Base-by-base conservation (phyloP, 2,888 invertebrate species). In the Phrixothrix hirtus region DNA sequence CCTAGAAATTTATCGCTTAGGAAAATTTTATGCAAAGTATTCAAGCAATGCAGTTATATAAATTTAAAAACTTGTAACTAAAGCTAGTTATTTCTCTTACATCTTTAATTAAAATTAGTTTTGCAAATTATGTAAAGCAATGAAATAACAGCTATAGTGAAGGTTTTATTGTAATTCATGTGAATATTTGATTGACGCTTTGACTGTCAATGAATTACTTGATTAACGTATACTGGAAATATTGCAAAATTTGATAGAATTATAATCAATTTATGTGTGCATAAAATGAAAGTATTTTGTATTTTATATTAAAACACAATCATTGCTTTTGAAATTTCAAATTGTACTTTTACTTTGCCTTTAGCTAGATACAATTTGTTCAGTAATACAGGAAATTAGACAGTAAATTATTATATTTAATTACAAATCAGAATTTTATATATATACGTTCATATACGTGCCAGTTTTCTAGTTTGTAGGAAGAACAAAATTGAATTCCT, bases 141-240 rank as follows among this genome's bases (percentile, higher is more conserved):
- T 44, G 44, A 45, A 46, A 45, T 39, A 45, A 34, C 38, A 39
- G 36, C 35, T 27, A 15, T 14, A 26, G 39, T 26, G 16, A 32
- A 17, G n/a, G 34, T 39, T 37, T 37, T 37, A 38, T 37, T 26
- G 27, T 38, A 38, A 32, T 48, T 36, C 31, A 47, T 52, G 35
- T 41, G 30, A 25, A 46, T 47, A 48, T 38, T 37, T 46, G 35
- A 46, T 36, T 29, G 39, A 41, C 36, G 41, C 29, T 32, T 34
- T 53, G 55, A 50, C 50, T 55, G 46, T 46, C 45, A 50, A 55
- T 55, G 55, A 55, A 55, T 45, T 50, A 50, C 55, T 42, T 55
- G 55, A 55, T 55, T 55, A 55, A 55, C n/a, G n/a, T n/a, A n/a
- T n/a, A n/a, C n/a, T n/a, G n/a, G n/a, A n/a, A n/a, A n/a, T n/a